Conservation (phyloP, 2,888 invertebrate species). For the Pammene fasciana region DNA sequence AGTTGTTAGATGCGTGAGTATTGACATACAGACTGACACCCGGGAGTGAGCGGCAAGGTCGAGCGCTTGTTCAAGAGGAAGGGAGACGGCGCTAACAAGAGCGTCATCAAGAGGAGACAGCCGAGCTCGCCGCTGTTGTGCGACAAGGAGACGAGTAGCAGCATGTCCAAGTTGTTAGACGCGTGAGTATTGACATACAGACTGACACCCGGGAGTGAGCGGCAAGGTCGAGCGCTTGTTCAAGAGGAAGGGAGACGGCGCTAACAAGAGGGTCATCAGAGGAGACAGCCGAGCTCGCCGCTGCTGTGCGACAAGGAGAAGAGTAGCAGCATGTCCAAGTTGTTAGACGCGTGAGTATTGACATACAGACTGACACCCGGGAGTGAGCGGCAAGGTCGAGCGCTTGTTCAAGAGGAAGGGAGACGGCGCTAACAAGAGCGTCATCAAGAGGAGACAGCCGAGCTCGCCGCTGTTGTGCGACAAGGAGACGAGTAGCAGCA, state of each 20-base stretch:
- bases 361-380: conserved; percentile 49
- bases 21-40: background rate
- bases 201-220: no score
- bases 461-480: conserved; percentile 81
- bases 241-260: no score
- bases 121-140: conserved; percentile 74
- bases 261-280: no score
- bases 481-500: conserved; percentile 92
- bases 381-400: conserved; percentile 73
- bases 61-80: no score
- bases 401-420: conserved; percentile 76
- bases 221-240: no score
- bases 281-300: conserved; percentile 67
- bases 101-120: no score
- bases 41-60: no score
- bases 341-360: conserved; percentile 86
- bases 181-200: conserved; percentile 72
- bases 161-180: conserved; percentile 92
- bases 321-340: conserved; percentile 92
- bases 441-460: conserved; percentile 68
- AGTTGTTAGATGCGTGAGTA: conserved; percentile 88
- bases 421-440: conserved; percentile 66
- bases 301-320: conserved; percentile 88
- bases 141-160: conserved; percentile 92
- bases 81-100: no score